phyloP scores from a whole-genome alignment of 2,113 vertebrate species.

The Mellivora capensis region DNA sequence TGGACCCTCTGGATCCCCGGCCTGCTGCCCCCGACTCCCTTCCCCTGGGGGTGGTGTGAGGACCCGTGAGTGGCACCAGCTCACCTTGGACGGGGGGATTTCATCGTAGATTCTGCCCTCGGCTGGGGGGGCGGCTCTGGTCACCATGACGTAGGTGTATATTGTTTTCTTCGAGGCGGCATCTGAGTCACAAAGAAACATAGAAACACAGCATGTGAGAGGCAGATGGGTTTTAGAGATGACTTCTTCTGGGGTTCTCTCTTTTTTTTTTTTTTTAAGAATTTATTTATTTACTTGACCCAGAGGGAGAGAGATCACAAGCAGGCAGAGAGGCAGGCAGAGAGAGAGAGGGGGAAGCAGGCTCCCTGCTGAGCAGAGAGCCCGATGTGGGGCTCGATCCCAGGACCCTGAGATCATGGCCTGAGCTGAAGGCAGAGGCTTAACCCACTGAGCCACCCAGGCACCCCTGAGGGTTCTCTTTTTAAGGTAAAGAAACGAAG shows the following conservation, averaged over 20 bases:
- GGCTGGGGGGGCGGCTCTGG: background rate
- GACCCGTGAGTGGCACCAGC: background rate
- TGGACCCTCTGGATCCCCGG: background rate
- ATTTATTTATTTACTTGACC: too few relatives aligned
- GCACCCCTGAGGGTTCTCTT: background rate
- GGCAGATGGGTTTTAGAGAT: background rate
- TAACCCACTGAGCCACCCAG: too few relatives aligned
- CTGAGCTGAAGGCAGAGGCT: too few relatives aligned
- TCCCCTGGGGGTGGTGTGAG: too few relatives aligned
- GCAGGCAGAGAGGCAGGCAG: too few relatives aligned
- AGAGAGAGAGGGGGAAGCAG: too few relatives aligned
- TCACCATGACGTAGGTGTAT: background rate
- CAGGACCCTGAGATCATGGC: too few relatives aligned
- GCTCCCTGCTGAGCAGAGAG: too few relatives aligned
- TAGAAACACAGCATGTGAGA: background rate
- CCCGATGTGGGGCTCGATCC: too few relatives aligned
- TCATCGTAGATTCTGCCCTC: conserved; percentile 63
- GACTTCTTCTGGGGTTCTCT: background rate
- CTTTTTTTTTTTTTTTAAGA: background rate
- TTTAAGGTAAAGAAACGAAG: background rate
- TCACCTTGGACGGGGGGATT: conserved; percentile 44
- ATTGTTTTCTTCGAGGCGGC: background rate
- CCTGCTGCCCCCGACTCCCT: background rate
- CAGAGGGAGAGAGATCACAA: too few relatives aligned
- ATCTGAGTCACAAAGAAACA: conserved; percentile 38